phyloP scores from a whole-genome alignment of 2,888 invertebrate species.

The Dioctria linearis region DNA sequence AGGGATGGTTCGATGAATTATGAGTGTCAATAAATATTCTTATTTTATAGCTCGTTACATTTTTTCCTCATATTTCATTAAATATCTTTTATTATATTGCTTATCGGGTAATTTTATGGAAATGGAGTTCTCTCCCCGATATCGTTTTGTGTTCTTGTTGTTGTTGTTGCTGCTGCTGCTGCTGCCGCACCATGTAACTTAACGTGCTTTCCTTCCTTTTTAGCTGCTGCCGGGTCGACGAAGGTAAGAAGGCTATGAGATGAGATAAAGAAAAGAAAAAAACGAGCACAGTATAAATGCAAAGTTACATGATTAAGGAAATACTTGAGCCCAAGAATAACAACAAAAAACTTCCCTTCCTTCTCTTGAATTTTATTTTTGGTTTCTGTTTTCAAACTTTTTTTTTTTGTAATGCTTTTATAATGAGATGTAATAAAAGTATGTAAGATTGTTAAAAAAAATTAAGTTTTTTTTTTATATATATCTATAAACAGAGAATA shows the following conservation, averaged over 20 bases:
- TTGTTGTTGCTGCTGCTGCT: not conserved
- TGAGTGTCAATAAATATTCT: slow-evolving; percentile 64
- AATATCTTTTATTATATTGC: slow-evolving; percentile 59
- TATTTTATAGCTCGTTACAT: slow-evolving; percentile 64
- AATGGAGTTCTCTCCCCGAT: slow-evolving; percentile 53
- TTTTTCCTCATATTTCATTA: slow-evolving; percentile 61
- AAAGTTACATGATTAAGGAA: slow-evolving; percentile 30
- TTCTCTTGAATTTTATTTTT: too few relatives aligned
- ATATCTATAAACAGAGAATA: too few relatives aligned
- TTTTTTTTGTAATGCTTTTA: too few relatives aligned
- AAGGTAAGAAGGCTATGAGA: slow-evolving; percentile 6
- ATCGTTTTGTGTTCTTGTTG: not conserved
- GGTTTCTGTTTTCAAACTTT: too few relatives aligned
- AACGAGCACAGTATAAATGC: not conserved
- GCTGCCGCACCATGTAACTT: too few relatives aligned
- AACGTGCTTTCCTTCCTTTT: too few relatives aligned
- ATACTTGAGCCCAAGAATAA: not conserved
- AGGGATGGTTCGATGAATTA: slow-evolving; percentile 61
- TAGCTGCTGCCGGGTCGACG: not conserved
- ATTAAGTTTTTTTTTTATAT: too few relatives aligned
- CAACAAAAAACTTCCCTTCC: not conserved
- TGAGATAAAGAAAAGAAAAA: slow-evolving; percentile 1
- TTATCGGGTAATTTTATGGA: slow-evolving; percentile 59
- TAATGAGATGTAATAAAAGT: too few relatives aligned
- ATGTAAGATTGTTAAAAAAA: too few relatives aligned